Percentiles rank a stretch among this genome's conserved stretches.
phyloP scores from a whole-genome alignment of 2,113 vertebrate genomes.

The Perccottus glenii region DNA sequence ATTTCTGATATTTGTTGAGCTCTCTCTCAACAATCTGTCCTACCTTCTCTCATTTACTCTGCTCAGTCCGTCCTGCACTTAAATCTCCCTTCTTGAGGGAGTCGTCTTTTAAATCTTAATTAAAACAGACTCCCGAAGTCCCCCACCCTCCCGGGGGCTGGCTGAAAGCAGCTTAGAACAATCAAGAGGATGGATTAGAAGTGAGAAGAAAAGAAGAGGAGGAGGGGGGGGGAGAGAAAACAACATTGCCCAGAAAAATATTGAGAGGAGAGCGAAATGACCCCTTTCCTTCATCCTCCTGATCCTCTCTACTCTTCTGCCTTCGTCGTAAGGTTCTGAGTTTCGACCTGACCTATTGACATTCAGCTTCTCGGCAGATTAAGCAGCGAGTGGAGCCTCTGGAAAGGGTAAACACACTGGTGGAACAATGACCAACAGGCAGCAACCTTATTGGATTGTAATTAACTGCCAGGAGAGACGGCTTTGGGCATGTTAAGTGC shows the following conservation, averaged over 20 bases:
- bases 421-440: slow-evolving; percentile 79
- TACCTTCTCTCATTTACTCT: slow-evolving; percentile 66
- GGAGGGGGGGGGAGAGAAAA: slow-evolving; percentile 42
- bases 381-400: slow-evolving; percentile 76
- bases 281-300: slow-evolving; percentile 57
- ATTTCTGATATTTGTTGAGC: slow-evolving; percentile 54
- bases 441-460: slow-evolving; percentile 84
- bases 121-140: slow-evolving; percentile 75
- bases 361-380: slow-evolving; percentile 81
- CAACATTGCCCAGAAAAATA: slow-evolving; percentile 58
- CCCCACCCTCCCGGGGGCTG: slow-evolving; percentile 68
- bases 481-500: slow-evolving; percentile 74
- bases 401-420: slow-evolving; percentile 77
- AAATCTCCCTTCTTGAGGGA: slow-evolving; percentile 77
- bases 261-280: slow-evolving; percentile 58
- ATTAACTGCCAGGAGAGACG: slow-evolving; percentile 79
- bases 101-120: slow-evolving; percentile 83
- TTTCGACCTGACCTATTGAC: slow-evolving; percentile 79
- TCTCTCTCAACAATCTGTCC: slow-evolving; percentile 58
- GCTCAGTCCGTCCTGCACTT: slow-evolving; percentile 64
- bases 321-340: slow-evolving; percentile 55
- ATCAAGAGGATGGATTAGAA: slow-evolving; percentile 81
- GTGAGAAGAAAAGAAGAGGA: slow-evolving; percentile 73
- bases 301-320: slow-evolving; percentile 44
- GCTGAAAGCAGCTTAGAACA: slow-evolving; percentile 84